Evolutionary conservation across 2,797 vertebrate genomes (phyloP).

Genomic region (Sebastes matsubarae): DNA sequence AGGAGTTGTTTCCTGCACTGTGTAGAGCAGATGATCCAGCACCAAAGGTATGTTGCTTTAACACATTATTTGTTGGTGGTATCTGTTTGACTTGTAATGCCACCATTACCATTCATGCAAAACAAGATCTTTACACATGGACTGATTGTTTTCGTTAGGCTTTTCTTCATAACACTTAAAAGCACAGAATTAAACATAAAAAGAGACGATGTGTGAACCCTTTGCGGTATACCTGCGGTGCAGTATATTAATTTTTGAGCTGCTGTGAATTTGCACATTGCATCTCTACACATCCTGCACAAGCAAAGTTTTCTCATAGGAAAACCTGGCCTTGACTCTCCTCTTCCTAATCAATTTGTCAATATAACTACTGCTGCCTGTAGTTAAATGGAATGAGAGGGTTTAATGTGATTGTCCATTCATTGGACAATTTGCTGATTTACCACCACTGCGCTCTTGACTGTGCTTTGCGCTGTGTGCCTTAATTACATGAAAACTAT

Average conservation of each 20-base stretch:
- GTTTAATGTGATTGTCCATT: neutral
- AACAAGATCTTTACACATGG: neutral
- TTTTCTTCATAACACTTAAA: neutral
- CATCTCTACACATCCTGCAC: neutral
- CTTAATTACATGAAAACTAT: too few species aligned
- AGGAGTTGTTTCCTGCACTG: constrained; percentile 93
- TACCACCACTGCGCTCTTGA: too few species aligned
- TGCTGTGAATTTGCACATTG: neutral
- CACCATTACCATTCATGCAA: neutral
- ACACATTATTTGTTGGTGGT: neutral
- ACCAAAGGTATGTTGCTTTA: constrained; percentile 80
- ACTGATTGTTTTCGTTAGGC: accelerated
- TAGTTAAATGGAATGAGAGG: neutral
- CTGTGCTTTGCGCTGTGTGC: neutral
- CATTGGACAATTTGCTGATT: too few species aligned
- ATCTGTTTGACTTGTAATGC: neutral
- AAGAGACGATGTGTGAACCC: neutral
- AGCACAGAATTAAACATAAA: neutral
- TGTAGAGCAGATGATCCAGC: constrained; percentile 90
- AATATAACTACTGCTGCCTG: neutral
- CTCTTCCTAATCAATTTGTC: neutral
- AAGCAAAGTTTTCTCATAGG: neutral
- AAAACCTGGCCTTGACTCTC: neutral
- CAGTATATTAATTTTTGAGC: neutral
- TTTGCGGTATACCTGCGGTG: neutral